These are phyloP conservation scores for Matsumurasca onukii DNA, from an alignment of 1,140 invertebrate species.

Conservation along the genomic window DNA sequence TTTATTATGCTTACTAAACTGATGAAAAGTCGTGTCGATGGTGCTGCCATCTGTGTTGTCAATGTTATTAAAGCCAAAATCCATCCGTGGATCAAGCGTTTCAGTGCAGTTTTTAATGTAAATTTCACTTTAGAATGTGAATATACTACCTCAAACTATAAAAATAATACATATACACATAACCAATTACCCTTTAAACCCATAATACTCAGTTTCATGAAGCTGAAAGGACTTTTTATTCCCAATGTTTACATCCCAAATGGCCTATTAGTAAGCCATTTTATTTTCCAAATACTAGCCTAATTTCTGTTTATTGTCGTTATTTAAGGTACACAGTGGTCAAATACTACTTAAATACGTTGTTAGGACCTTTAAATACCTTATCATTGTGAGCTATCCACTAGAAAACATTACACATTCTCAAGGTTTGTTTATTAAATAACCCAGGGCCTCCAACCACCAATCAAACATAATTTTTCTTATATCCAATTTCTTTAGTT, in stretches of 20 bases:
- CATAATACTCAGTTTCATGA: no score
- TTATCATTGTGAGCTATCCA: no score
- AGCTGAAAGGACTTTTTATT: not conserved
- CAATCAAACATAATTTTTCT: no score
- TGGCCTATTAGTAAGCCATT: slow-evolving; percentile 41
- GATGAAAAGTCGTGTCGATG: slow-evolving; percentile 33
- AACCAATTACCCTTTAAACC: no score
- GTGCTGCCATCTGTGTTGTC: slow-evolving; percentile 66
- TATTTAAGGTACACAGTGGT: no score
- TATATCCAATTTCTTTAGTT: no score
- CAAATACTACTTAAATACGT: not conserved
- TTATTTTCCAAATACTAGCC: slow-evolving; percentile 30
- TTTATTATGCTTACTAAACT: not conserved
- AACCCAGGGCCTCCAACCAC: no score
- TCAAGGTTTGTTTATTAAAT: no score
- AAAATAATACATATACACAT: no score
- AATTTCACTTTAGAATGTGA: slow-evolving; percentile 38
- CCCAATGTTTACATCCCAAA: slow-evolving; percentile 53
- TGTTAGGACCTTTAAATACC: no score
- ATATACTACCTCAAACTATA: no score
- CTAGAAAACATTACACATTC: no score
- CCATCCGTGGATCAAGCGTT: slow-evolving; percentile 38
- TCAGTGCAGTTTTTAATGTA: slow-evolving; percentile 36
- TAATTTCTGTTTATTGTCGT: not conserved
- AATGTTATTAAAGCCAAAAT: slow-evolving; percentile 61